Evolutionary conservation across 23 tunicate species (phyloP).

Genomic region (Corella eumyota): DNA sequence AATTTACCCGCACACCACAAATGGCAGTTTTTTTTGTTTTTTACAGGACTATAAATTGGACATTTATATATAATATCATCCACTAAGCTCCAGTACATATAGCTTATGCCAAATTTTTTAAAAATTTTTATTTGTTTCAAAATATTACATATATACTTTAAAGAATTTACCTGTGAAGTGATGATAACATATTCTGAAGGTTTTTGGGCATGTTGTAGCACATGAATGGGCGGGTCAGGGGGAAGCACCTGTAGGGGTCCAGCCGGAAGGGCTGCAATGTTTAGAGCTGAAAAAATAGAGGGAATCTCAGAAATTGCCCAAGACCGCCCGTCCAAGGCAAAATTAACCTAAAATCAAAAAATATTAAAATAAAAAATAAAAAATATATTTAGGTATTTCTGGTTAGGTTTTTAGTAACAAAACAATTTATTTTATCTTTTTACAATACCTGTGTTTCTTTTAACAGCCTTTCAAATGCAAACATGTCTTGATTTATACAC

Average conservation of each 20-base stretch:
- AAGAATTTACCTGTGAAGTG: constrained; percentile 82
- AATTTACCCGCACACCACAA: no score
- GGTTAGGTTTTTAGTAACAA: background rate
- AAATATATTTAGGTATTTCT: no score
- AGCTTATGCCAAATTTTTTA: no score
- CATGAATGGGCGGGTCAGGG: constrained; percentile 94
- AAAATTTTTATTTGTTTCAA: no score
- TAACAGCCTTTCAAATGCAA: constrained; percentile 25
- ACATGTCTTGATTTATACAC: constrained; percentile 59
- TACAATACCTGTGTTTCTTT: constrained; percentile 59
- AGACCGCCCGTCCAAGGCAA: constrained; percentile 62
- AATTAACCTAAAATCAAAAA: constrained; percentile 29
- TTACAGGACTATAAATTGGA: no score
- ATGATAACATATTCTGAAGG: constrained; percentile 92
- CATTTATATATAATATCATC: no score
- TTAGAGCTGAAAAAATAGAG: constrained; percentile 27
- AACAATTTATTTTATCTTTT: background rate
- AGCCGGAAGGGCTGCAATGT: constrained; percentile 59
- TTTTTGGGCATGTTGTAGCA: constrained; percentile 71
- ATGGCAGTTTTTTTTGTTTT: no score
- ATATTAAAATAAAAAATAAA: no score
- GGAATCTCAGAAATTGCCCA: constrained; percentile 84
- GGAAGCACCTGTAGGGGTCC: constrained; percentile 27
- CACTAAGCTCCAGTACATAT: no score
- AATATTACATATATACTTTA: no score